Evolutionary conservation across 2,797 vertebrate species (phyloP).

Genomic region (Oreochromis grahami): DNA sequence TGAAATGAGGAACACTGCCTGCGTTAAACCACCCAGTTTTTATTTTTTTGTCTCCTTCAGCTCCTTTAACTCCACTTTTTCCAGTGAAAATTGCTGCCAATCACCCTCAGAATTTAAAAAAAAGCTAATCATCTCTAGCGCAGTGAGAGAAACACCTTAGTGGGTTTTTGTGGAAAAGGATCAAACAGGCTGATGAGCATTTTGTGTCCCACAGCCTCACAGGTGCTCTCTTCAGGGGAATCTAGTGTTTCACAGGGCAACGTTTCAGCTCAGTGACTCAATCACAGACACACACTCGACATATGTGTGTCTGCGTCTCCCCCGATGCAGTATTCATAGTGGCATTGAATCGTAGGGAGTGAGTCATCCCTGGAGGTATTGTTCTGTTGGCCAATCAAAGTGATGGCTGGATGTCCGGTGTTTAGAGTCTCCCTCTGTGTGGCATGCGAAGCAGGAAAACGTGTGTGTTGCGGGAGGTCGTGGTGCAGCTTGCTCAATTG

Average conservation of each 20-base stretch:
- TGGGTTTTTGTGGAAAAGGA: background rate
- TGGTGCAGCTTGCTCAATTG: background rate
- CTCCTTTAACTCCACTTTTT: background rate
- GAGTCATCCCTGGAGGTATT: slow-evolving; percentile 60
- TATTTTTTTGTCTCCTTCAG: background rate
- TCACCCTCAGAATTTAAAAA: background rate
- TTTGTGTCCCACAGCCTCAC: slow-evolving; percentile 15
- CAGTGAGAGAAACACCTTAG: background rate
- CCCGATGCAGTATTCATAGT: slow-evolving; percentile 48
- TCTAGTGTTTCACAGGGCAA: slow-evolving; percentile 55
- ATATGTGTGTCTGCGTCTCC: slow-evolving; percentile 19
- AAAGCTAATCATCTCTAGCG: background rate
- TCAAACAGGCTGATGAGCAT: slow-evolving; percentile 10
- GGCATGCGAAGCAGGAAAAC: background rate
- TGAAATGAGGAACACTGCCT: background rate
- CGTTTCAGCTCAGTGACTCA: slow-evolving; percentile 47
- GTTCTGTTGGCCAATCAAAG: slow-evolving; percentile 52
- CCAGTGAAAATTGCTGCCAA: background rate
- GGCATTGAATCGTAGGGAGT: slow-evolving; percentile 54
- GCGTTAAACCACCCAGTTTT: background rate
- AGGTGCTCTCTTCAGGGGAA: slow-evolving; percentile 42
- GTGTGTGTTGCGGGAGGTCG: background rate
- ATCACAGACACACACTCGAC: slow-evolving; percentile 16
- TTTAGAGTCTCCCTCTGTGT: slow-evolving; percentile 8
- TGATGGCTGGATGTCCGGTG: slow-evolving; percentile 35